A percentile compares a stretch with the other conserved stretches of the same genome.
Conservation (phyloP, 1,140 invertebrate genomes). For the Melanaphis sacchari region DNA sequence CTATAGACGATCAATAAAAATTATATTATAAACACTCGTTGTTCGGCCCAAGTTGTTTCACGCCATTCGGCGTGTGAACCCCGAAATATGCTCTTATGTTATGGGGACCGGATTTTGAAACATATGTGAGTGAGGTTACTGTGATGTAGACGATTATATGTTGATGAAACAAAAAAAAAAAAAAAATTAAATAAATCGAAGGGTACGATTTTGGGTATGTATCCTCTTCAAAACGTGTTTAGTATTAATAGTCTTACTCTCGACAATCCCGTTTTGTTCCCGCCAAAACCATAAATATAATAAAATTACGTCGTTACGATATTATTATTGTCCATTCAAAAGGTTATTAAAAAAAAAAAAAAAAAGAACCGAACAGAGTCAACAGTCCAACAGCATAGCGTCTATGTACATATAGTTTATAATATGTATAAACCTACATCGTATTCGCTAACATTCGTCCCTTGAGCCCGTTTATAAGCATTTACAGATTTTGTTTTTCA, state of each 20-base stretch:
- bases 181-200: neutral
- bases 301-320: neutral
- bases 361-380: neutral
- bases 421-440: neutral
- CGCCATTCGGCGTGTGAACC: conserved; percentile 23
- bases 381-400: conserved; percentile 72
- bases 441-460: neutral
- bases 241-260: neutral
- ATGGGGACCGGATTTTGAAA: neutral
- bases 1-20: neutral
- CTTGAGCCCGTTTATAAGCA: neutral
- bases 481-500: neutral
- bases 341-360: neutral
- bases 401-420: conserved; percentile 66
- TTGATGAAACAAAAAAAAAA: conserved; percentile 14
- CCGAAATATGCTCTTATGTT: neutral
- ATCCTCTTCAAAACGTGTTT: neutral
- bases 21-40: neutral
- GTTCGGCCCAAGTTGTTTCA: neutral
- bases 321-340: neutral
- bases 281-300: neutral
- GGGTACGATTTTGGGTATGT: neutral
- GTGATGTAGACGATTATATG: neutral
- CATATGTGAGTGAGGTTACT: neutral
- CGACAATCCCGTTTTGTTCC: neutral